Conservation (phyloP, 2,888 invertebrate species). For the Malacosoma neustria region DNA sequence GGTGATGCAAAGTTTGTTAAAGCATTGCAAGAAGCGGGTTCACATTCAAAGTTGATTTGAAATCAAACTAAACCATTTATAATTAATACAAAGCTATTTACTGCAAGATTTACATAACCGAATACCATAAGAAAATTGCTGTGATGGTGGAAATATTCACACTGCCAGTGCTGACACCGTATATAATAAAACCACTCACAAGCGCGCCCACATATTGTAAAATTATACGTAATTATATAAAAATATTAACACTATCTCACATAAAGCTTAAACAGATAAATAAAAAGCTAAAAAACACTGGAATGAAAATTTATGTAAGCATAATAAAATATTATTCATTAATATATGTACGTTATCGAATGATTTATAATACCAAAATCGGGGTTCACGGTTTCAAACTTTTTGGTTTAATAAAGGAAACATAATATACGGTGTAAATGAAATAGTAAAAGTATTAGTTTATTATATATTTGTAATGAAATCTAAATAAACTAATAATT, state of each 20-base stretch:
- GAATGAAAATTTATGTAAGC: constrained; percentile 62
- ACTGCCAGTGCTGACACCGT: constrained; percentile 13
- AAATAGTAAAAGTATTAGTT: too few relatives aligned
- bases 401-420: too few relatives aligned
- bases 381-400: too few relatives aligned
- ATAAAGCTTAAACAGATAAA: constrained; percentile 63
- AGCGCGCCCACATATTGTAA: constrained; percentile 52
- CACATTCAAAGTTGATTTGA: too few relatives aligned
- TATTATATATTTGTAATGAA: too few relatives aligned
- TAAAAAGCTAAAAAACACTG: constrained; percentile 57
- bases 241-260: constrained; percentile 36
- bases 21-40: too few relatives aligned
- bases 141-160: background rate
- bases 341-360: too few relatives aligned
- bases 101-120: constrained; percentile 7
- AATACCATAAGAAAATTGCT: constrained; percentile 3
- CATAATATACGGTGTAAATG: too few relatives aligned
- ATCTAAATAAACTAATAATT: too few relatives aligned
- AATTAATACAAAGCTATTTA: constrained; percentile 8
- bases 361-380: too few relatives aligned
- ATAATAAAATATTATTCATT: constrained; percentile 26
- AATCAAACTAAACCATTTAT: too few relatives aligned
- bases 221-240: constrained; percentile 18
- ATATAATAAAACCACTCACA: constrained; percentile 38
- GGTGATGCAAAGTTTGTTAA: too few relatives aligned